Conservation (phyloP, 2,888 invertebrate genomes). For the Ornithoptera alexandrae region DNA sequence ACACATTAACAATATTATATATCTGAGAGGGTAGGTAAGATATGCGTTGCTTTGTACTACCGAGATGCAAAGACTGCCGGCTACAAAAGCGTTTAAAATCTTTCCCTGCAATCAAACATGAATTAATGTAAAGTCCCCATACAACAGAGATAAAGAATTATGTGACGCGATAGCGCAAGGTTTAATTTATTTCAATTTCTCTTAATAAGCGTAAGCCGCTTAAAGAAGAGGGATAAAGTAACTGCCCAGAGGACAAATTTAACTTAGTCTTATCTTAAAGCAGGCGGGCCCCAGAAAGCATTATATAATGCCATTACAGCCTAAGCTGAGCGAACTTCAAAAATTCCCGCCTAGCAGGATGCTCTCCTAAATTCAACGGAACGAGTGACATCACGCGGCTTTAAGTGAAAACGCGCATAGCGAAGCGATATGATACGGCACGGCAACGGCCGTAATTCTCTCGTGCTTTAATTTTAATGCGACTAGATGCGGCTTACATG, state of each 20-base stretch:
- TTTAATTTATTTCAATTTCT: constrained; percentile 24
- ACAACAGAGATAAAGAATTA: constrained; percentile 1
- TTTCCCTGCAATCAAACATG: neutral
- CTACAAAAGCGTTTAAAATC: too few species aligned
- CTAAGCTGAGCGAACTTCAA: constrained; percentile 25
- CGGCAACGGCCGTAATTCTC: constrained; percentile 19
- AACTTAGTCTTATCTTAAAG: constrained; percentile 12
- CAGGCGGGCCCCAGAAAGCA: constrained; percentile 22
- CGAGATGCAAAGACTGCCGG: too few species aligned
- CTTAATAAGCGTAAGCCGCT: constrained; percentile 20
- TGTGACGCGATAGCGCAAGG: constrained; percentile 9
- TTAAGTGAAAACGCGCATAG: constrained; percentile 30
- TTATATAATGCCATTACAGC: constrained; percentile 17
- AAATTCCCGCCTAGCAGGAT: constrained; percentile 24
- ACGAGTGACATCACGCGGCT: constrained; percentile 20
- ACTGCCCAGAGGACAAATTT: constrained; percentile 22
- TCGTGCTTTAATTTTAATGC: neutral
- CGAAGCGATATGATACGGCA: constrained; percentile 21
- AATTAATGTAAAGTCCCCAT: neutral
- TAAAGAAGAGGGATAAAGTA: constrained; percentile 16
- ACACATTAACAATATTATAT: too few species aligned
- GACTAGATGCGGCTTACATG: constrained; percentile 12
- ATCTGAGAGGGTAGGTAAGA: too few species aligned
- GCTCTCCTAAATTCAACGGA: constrained; percentile 28
- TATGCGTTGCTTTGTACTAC: too few species aligned